A percentile compares a stretch with the other conserved stretches of the same genome.
These are phyloP conservation scores for Microtus richardsoni DNA, from an alignment of 2,113 vertebrate species.

Conservation along the genomic window DNA sequence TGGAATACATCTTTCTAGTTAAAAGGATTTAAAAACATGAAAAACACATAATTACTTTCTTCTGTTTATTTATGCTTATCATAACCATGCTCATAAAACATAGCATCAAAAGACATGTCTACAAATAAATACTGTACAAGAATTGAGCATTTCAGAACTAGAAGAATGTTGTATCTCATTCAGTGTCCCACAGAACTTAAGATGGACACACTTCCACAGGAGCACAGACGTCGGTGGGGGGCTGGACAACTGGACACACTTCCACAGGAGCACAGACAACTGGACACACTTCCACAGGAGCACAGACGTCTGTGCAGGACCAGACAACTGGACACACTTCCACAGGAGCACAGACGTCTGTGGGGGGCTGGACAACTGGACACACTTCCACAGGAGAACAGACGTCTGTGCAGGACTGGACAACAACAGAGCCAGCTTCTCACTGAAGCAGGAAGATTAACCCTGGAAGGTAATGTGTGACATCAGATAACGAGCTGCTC, in stretches of 20 bases:
- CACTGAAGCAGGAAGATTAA: too few relatives aligned
- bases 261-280: too few relatives aligned
- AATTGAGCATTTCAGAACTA: constrained; percentile 29
- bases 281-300: not conserved
- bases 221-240: not conserved
- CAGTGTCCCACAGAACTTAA: not conserved
- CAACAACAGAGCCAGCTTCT: too few relatives aligned
- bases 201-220: not conserved
- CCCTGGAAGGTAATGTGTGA: too few relatives aligned
- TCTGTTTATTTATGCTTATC: constrained; percentile 15
- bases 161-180: not conserved
- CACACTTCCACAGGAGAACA: too few relatives aligned
- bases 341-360: too few relatives aligned
- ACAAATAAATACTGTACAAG: not conserved
- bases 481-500: too few relatives aligned
- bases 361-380: too few relatives aligned
- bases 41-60: constrained; percentile 49
- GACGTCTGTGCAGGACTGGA: too few relatives aligned
- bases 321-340: too few relatives aligned
- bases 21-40: constrained; percentile 74
- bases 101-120: constrained; percentile 9
- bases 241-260: too few relatives aligned
- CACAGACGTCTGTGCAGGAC: not conserved
- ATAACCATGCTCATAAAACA: constrained; percentile 48
- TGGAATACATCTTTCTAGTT: constrained; percentile 98